Evolutionary conservation across 2,888 invertebrate genomes (phyloP).

Genomic region (Arrhopalites spinosus): DNA sequence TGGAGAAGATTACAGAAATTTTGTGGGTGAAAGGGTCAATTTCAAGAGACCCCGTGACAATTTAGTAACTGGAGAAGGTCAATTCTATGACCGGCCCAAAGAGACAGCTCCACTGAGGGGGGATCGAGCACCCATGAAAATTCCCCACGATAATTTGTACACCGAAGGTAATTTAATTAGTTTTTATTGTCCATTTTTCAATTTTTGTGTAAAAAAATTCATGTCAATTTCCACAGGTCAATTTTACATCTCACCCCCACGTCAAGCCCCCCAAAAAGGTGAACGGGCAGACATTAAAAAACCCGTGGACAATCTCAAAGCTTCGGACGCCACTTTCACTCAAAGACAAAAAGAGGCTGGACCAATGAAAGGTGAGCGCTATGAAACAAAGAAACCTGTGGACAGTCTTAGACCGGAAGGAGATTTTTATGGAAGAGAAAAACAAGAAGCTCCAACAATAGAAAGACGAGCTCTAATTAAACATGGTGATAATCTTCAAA

Average conservation of each 20-base stretch:
- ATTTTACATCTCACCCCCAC: too few relatives aligned
- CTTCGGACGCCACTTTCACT: constrained; percentile 65
- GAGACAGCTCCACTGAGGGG: constrained; percentile 58
- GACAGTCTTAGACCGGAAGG: constrained; percentile 63
- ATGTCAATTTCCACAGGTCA: too few relatives aligned
- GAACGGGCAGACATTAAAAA: constrained; percentile 51
- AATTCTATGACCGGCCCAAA: constrained; percentile 58
- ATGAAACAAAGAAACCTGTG: constrained; percentile 60
- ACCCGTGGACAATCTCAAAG: constrained; percentile 61
- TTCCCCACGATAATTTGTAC: constrained; percentile 64
- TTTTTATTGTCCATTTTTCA: too few relatives aligned
- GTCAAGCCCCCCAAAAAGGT: too few relatives aligned
- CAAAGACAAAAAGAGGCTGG: constrained; percentile 38
- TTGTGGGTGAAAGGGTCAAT: constrained; percentile 55
- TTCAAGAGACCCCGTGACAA: constrained; percentile 50
- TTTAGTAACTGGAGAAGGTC: constrained; percentile 63
- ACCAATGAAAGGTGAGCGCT: constrained; percentile 56
- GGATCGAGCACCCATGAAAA: constrained; percentile 62
- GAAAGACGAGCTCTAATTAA: constrained; percentile 60
- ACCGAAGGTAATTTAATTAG: constrained; percentile 64
- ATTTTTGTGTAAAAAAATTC: too few relatives aligned
- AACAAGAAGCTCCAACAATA: background rate
- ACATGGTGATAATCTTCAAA: constrained; percentile 62
- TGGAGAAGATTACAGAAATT: constrained; percentile 22
- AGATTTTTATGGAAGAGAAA: constrained; percentile 59